Conservation (phyloP, 2,797 vertebrate genomes). For the Lemur catta region DNA sequence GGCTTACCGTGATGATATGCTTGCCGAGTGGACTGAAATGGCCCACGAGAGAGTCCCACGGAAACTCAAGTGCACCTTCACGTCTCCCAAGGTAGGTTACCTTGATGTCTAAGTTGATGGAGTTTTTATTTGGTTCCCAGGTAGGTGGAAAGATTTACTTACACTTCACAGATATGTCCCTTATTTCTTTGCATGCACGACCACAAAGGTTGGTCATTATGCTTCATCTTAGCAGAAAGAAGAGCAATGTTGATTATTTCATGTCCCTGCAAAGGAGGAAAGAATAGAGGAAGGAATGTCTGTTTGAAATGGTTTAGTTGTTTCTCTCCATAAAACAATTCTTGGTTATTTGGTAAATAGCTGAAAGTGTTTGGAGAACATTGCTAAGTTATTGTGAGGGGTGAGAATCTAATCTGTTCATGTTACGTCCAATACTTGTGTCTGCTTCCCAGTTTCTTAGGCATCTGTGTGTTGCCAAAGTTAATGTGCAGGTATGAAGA, state of each 20-base stretch:
- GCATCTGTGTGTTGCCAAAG: neutral
- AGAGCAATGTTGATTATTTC: neutral
- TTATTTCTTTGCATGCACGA: neutral
- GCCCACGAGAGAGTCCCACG: constrained; percentile 92
- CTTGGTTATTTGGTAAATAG: neutral
- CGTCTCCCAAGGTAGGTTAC: constrained; percentile 87
- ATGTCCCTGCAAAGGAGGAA: neutral
- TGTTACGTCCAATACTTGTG: neutral
- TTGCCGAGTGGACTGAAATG: constrained; percentile 93
- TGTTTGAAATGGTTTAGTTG: neutral
- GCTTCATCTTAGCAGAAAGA: neutral
- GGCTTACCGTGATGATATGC: constrained; percentile 91
- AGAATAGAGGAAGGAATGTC: neutral
- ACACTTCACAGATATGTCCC: neutral
- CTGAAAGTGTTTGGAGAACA: neutral
- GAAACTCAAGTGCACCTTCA: constrained; percentile 93
- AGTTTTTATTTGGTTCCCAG: neutral
- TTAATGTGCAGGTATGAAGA: neutral
- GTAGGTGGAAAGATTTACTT: neutral
- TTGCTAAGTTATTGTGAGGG: neutral
- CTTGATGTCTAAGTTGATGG: neutral
- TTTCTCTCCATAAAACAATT: neutral
- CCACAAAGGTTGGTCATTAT: neutral
- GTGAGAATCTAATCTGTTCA: neutral
- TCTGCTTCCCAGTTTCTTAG: neutral